Conservation (phyloP, 2,888 invertebrate genomes). For the Drosophila algonquin region DNA sequence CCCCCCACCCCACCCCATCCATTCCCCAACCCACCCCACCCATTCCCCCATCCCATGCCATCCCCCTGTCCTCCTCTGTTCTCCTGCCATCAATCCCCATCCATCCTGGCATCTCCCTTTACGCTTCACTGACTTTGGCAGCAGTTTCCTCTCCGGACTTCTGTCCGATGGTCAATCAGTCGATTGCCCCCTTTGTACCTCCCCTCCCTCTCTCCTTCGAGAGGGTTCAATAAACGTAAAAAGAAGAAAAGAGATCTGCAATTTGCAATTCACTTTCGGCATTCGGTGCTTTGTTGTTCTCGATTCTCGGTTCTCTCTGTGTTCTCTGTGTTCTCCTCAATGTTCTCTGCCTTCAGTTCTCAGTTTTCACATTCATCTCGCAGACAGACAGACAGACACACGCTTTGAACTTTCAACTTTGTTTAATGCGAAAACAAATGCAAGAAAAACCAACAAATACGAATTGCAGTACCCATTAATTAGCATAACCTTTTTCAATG, state of each 20-base stretch:
- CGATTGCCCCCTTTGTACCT: neutral
- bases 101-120: neutral
- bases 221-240: slow-evolving; percentile 61
- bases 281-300: slow-evolving; percentile 36
- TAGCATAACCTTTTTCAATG: neutral
- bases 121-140: slow-evolving; percentile 13
- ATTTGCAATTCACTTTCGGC: slow-evolving; percentile 52
- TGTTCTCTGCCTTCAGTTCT: slow-evolving; percentile 19
- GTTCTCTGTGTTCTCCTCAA: too few relatives aligned
- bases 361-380: slow-evolving; percentile 36
- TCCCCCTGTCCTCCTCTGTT: too few relatives aligned
- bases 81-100: neutral
- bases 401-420: slow-evolving; percentile 65
- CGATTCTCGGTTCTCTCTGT: too few relatives aligned
- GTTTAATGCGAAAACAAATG: slow-evolving; percentile 55
- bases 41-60: neutral
- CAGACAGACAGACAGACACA: slow-evolving; percentile 10
- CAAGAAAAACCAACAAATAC: slow-evolving; percentile 37
- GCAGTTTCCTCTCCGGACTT: slow-evolving; percentile 14
- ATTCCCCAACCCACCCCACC: neutral
- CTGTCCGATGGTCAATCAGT: slow-evolving; percentile 23
- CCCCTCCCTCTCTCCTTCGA: neutral
- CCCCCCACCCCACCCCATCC: slow-evolving; percentile 6
- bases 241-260: slow-evolving; percentile 44
- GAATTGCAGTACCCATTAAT: neutral